phyloP scores from a whole-genome alignment of 2,113 vertebrate genomes.

The Cyphomyrus discorhynchus region DNA sequence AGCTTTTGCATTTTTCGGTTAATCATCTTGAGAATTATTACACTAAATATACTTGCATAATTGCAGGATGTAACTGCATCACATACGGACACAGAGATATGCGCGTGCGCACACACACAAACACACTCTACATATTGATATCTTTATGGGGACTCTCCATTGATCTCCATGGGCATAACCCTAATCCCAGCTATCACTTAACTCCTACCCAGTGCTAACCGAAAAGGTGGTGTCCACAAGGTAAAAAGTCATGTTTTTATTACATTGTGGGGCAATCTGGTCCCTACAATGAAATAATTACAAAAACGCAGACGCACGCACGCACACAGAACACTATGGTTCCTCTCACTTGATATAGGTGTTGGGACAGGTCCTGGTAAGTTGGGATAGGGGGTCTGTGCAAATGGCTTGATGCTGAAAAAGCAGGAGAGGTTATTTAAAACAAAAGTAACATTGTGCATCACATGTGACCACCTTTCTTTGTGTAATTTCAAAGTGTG shows the following conservation, averaged over 20 bases:
- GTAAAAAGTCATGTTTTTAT: no score
- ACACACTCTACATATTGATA: neutral
- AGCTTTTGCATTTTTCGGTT: neutral
- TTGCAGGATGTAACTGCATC: neutral
- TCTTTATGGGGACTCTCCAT: neutral
- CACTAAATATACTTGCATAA: neutral
- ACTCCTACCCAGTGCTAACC: no score
- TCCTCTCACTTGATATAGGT: slow-evolving; percentile 67
- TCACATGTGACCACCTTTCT: neutral
- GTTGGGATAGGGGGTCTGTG: slow-evolving; percentile 83
- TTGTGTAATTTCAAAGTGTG: neutral
- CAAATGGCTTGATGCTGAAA: slow-evolving; percentile 91
- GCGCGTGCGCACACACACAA: neutral
- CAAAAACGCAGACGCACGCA: neutral
- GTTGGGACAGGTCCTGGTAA: slow-evolving; percentile 76
- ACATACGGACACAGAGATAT: neutral
- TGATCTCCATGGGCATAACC: neutral
- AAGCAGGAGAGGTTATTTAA: neutral
- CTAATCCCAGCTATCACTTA: neutral
- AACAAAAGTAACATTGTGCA: neutral
- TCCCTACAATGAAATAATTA: neutral
- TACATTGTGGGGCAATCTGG: neutral
- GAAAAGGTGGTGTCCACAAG: no score
- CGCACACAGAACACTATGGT: neutral
- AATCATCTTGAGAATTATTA: neutral